Evolutionary conservation across 2,888 invertebrate genomes (phyloP).

Genomic region (Agapetus fuscipes): DNA sequence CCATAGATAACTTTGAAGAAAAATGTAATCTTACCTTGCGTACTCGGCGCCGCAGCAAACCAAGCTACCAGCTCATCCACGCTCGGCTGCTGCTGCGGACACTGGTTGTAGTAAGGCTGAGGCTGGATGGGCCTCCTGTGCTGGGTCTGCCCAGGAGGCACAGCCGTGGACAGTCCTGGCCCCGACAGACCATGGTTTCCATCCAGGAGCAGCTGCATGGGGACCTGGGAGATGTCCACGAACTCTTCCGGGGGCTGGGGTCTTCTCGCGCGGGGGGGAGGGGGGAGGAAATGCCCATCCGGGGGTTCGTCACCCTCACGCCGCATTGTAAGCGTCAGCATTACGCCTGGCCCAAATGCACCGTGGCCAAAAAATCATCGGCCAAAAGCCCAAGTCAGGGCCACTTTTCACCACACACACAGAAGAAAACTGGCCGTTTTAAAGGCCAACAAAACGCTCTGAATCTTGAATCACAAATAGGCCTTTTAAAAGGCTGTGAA

Average conservation of each 20-base stretch:
- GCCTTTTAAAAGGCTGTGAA: no score
- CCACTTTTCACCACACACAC: background rate
- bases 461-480: no score
- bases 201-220: slow-evolving; percentile 60
- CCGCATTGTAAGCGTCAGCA: slow-evolving; percentile 48
- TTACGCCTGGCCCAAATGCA: slow-evolving; percentile 23
- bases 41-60: slow-evolving; percentile 52
- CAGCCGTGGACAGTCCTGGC: slow-evolving; percentile 11
- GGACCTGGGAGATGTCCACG: slow-evolving; percentile 76
- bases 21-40: slow-evolving; percentile 41
- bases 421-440: no score
- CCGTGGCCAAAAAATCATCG: background rate
- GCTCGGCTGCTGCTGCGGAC: slow-evolving; percentile 42
- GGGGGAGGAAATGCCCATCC: slow-evolving; percentile 37
- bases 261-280: slow-evolving; percentile 32
- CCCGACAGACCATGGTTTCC: slow-evolving; percentile 29
- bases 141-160: slow-evolving; percentile 25
- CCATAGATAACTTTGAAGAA: no score
- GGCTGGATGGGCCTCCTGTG: slow-evolving; percentile 18
- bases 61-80: slow-evolving; percentile 70
- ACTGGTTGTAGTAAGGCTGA: slow-evolving; percentile 27
- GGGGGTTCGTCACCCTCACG: slow-evolving; percentile 60
- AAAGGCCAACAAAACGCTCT: no score
- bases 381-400: background rate
- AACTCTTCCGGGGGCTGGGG: slow-evolving; percentile 53